Base-by-base conservation (phyloP, 1,140 invertebrate genomes). In the Calephelis nemesis region DNA sequence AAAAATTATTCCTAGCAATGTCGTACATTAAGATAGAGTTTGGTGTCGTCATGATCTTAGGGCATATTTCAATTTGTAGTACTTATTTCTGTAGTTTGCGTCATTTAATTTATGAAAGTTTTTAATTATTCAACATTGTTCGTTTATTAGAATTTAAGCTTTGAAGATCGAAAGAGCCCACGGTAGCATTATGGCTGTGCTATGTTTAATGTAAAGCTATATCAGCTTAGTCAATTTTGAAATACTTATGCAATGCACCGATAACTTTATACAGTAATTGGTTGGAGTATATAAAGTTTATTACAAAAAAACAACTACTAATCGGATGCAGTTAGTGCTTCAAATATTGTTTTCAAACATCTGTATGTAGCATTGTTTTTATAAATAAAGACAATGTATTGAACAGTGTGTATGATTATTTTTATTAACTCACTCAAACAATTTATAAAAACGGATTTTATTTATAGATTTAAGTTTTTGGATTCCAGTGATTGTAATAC, bases 161-260 rank as follows among this genome's bases (percentile, higher is more conserved):
- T 79, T 78, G 68, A 50, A 67, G 68, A 60, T 74, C 76, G 76
- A 78, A 71, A 68, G 71, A 74, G 69, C 77, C 83, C 82, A 75
- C 65, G 64, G 68, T 74, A 82, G 79, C 74, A 79, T 82, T 65
- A 87, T 83, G 84, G 86, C 84, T 88, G 86, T 88, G 86, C 80
- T 82, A 79, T 78, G 54, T 68, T 67, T 69, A 73, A 74, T 63
- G 74, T 78, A 77, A 79, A 79, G 74, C 75, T 82, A 73, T 72
- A 49, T 76, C 69, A 72, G 74, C 72, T 74, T 72, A 68, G 69
- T 73, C 65, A 73, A 76, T 63, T 67, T 66, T 58, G 12, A 66
- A 66, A 52, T 63, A 67, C 72, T 79, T 69, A 72, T 69, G 65
- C 68, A 62, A 71, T 74, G 79, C 74, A 75, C 71, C 71, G 52